phyloP scores from a whole-genome alignment of 2,113 vertebrate genomes.

The Canis aureus region DNA sequence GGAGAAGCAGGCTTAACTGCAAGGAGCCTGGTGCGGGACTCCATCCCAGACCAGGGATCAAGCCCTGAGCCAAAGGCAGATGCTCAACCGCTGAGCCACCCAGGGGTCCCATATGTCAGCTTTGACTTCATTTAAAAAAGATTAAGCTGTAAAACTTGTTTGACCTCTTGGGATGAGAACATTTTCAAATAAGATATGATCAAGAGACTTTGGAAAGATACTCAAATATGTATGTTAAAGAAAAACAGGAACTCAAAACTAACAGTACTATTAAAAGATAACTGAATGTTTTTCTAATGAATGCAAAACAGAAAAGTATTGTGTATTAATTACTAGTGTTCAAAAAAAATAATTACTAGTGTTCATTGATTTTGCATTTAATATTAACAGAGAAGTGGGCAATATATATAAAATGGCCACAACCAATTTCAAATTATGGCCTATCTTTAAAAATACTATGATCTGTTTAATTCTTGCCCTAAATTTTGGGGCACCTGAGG shows the following conservation, averaged over 20 bases:
- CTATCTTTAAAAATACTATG: slow-evolving; percentile 2
- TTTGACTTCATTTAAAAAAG: slow-evolving; percentile 4
- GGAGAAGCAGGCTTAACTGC: no score
- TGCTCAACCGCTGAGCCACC: no score
- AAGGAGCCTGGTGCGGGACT: no score
- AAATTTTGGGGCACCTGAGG: no score
- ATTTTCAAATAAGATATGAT: slow-evolving; percentile 38
- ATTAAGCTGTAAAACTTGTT: background rate
- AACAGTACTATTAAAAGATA: background rate
- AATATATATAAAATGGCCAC: background rate
- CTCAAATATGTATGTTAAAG: background rate
- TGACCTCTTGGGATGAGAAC: background rate
- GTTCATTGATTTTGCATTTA: slow-evolving; percentile 2
- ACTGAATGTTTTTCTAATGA: background rate
- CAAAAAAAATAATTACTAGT: background rate
- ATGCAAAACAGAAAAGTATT: slow-evolving; percentile 18
- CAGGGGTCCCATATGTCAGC: background rate
- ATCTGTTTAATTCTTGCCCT: background rate
- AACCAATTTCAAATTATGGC: background rate
- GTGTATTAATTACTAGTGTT: background rate
- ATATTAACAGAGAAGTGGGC: background rate
- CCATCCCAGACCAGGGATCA: no score
- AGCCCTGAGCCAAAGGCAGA: no score
- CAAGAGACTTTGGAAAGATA: slow-evolving; percentile 4
- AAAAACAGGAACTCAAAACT: background rate